phyloP scores from a whole-genome alignment of 2,797 vertebrate species.

The Chaenodraco wilsoni region DNA sequence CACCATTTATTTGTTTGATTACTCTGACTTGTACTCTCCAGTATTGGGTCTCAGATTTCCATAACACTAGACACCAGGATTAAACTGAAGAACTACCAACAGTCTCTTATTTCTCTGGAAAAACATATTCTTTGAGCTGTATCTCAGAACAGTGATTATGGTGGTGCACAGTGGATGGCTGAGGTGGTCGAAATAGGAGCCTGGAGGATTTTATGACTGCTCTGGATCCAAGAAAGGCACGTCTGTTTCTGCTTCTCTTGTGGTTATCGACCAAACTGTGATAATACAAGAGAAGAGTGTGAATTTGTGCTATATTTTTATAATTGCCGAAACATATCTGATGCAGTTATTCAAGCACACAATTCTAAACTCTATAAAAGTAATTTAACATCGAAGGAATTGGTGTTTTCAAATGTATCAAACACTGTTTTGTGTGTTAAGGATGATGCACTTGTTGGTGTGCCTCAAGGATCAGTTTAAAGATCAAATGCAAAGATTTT shows the following conservation, averaged over 20 bases:
- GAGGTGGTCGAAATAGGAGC: constrained; percentile 74
- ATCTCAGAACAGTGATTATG: constrained; percentile 65
- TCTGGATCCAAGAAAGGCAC: constrained; percentile 64
- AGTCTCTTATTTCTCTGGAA: constrained; percentile 59
- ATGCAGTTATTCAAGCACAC: background rate
- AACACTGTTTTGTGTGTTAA: too few species aligned
- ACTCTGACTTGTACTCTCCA: too few species aligned
- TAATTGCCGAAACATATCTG: background rate
- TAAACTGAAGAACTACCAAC: constrained; percentile 60
- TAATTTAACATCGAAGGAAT: background rate
- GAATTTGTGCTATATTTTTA: background rate
- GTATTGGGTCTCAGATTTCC: too few species aligned
- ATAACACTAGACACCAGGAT: constrained; percentile 47
- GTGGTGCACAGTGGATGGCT: constrained; percentile 53
- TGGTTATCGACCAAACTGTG: constrained; percentile 53
- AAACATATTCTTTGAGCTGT: constrained; percentile 52
- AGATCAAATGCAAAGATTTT: too few species aligned
- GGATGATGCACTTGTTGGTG: background rate
- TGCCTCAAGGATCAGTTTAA: background rate
- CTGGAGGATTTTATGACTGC: constrained; percentile 60
- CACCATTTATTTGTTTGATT: too few species aligned
- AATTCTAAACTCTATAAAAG: background rate
- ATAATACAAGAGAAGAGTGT: constrained; percentile 50
- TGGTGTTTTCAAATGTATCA: background rate
- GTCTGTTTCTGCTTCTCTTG: constrained; percentile 60